phyloP scores from a whole-genome alignment of 2,888 invertebrate species.

The Cinara cedri region DNA sequence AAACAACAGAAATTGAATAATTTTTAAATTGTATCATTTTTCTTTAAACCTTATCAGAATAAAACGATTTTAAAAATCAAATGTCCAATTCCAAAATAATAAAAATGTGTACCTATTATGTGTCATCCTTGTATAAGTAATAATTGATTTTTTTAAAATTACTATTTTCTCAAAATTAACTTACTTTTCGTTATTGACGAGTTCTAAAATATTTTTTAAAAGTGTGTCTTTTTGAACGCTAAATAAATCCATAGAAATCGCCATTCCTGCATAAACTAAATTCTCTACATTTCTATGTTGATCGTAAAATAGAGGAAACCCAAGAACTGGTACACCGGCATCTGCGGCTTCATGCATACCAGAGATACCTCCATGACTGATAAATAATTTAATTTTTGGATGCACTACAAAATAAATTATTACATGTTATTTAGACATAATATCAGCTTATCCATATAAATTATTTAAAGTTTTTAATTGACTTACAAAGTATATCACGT shows the following conservation, averaged over 20 bases:
- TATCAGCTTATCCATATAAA: not conserved
- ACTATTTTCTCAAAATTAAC: not conserved
- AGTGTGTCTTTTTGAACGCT: not conserved
- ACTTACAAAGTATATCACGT: constrained; percentile 26
- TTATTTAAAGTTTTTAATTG: not conserved
- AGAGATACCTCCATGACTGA: constrained; percentile 22
- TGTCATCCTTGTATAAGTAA: not conserved
- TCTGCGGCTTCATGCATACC: constrained; percentile 8
- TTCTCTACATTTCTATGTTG: constrained; percentile 8
- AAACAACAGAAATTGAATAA: no score
- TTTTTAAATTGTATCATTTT: no score
- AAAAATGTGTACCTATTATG: not conserved
- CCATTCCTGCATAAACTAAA: constrained; percentile 18
- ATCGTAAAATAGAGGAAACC: constrained; percentile 15
- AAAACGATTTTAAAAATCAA: no score
- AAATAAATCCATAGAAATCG: constrained; percentile 10
- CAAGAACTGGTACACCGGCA: constrained; percentile 13
- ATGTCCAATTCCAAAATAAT: no score
- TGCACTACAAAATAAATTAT: not conserved
- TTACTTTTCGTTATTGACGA: constrained; percentile 8
- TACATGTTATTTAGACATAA: no score
- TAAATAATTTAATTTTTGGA: constrained; percentile 18
- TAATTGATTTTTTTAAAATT: no score
- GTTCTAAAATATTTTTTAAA: not conserved
- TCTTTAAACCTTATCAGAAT: no score